Conservation (phyloP, 2,113 vertebrate genomes). For the Myotis davidii region DNA sequence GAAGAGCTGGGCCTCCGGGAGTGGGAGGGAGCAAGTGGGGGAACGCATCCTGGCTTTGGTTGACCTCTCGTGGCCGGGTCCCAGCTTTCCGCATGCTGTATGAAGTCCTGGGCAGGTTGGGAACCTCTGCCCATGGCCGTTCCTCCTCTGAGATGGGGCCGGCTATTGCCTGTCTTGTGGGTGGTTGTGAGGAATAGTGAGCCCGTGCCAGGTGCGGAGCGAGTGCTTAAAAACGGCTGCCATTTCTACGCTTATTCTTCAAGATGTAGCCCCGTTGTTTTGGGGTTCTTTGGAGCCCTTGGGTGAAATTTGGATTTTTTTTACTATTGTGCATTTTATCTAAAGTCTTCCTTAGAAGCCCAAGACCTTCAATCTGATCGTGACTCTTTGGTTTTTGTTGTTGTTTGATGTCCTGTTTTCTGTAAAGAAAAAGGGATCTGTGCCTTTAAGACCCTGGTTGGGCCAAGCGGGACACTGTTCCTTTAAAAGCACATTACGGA, state of each 20-base stretch:
- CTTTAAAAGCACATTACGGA: conserved; percentile 85
- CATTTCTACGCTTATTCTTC: not conserved
- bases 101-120: not conserved
- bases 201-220: rapidly evolving
- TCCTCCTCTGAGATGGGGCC: not conserved
- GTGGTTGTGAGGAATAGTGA: not conserved
- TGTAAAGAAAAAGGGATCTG: conserved; percentile 60
- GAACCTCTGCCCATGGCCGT: not conserved
- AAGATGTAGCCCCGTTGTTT: not conserved
- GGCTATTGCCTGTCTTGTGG: rapidly evolving
- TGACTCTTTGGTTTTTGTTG: not conserved
- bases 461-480: conserved; percentile 79
- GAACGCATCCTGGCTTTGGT: not conserved
- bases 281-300: not conserved
- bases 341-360: not conserved
- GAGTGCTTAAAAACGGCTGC: not conserved
- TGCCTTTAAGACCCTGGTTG: conserved; percentile 68
- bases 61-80: rapidly evolving
- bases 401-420: conserved; percentile 15
- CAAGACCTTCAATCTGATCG: not conserved
- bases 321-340: not conserved
- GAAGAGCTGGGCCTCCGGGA: not conserved
- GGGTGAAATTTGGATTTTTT: conserved; percentile 13
- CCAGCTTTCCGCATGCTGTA: no score
- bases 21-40: not conserved